Conservation (phyloP, 2,113 vertebrate species). For the Monarcha castaneiventris region DNA sequence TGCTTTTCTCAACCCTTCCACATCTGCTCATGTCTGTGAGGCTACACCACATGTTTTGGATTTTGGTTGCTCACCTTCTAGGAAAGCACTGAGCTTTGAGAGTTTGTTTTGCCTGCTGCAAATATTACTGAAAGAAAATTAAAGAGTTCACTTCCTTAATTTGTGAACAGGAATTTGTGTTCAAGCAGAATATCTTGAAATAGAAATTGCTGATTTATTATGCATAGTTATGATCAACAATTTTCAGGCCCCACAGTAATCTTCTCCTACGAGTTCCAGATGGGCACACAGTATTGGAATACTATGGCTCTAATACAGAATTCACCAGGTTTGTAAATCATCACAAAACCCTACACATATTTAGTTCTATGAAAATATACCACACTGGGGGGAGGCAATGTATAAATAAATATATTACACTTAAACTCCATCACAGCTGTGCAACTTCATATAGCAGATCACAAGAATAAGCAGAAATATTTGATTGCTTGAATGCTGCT, state of each 20-base stretch:
- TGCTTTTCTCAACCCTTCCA: background rate
- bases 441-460: background rate
- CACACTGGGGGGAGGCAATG: background rate
- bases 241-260: background rate
- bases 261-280: background rate
- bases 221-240: background rate
- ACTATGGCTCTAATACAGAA: background rate
- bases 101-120: background rate
- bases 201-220: background rate
- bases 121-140: background rate
- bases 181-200: background rate
- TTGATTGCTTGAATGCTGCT: background rate
- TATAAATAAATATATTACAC: conserved; percentile 8
- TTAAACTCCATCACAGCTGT: background rate
- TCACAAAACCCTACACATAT: background rate
- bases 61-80: background rate
- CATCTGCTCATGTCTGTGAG: background rate
- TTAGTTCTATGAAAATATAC: background rate
- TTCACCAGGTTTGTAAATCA: background rate
- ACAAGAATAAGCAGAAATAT: background rate
- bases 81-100: background rate
- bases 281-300: background rate
- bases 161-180: background rate
- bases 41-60: background rate
- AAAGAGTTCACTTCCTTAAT: background rate